Conservation (phyloP, 2,888 invertebrate species). For the Agrochola lota region DNA sequence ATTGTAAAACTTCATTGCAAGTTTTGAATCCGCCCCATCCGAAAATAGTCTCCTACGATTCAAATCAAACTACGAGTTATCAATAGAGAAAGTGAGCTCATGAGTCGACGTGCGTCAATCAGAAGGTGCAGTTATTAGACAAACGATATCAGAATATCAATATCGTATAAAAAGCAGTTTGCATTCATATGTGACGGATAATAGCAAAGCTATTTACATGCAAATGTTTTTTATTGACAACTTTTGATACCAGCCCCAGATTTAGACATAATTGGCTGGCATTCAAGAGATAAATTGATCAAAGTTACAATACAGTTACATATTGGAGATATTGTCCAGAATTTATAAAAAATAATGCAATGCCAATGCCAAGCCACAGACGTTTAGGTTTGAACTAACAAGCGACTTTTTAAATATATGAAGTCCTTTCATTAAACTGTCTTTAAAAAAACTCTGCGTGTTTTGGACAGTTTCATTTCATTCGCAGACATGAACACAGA, state of each 20-base stretch:
- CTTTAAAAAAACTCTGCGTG: not conserved
- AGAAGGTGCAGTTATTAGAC: conserved; percentile 5
- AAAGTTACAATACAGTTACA: not conserved
- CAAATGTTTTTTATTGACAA: conserved; percentile 26
- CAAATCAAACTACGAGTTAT: conserved; percentile 4
- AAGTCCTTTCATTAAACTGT: too few relatives aligned
- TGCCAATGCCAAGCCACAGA: not conserved
- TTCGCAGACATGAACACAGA: not conserved
- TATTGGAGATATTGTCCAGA: not conserved
- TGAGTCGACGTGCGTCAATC: conserved; percentile 36
- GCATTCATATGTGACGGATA: conserved; percentile 14
- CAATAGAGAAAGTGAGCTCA: conserved; percentile 40
- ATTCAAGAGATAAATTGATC: conserved; percentile 4
- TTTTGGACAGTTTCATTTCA: not conserved
- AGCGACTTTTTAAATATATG: not conserved
- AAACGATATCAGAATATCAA: conserved; percentile 39
- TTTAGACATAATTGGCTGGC: conserved; percentile 12
- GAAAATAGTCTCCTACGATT: conserved; percentile 20
- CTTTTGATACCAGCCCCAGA: conserved; percentile 3
- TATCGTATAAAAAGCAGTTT: conserved; percentile 40
- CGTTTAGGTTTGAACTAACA: not conserved
- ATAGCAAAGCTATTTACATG: conserved; percentile 19
- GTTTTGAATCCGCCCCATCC: conserved; percentile 2
- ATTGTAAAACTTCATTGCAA: conserved; percentile 4
- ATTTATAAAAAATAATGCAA: not conserved